Percentiles rank a stretch among this genome's conserved stretches.
Evolutionary conservation across 1,140 invertebrate species (phyloP).

Genomic region (Thaumatotibia leucotreta): DNA sequence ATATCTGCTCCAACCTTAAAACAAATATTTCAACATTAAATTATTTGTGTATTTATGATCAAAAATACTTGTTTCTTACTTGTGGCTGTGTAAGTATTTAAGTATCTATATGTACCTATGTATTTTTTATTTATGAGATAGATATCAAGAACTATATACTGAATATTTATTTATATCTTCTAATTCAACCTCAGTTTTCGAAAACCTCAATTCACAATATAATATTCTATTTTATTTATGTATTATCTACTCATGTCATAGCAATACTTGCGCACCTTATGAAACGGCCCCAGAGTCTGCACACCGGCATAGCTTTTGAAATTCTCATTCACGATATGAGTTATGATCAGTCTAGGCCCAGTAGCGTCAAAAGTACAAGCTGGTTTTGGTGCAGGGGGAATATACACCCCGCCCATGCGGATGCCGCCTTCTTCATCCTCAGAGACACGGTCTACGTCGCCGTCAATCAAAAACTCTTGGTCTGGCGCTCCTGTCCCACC

Average conservation of each 20-base stretch:
- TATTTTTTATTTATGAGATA: too few species aligned
- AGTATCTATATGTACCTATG: too few species aligned
- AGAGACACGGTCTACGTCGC: constrained; percentile 67
- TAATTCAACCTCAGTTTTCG: too few species aligned
- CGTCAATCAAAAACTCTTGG: constrained; percentile 30
- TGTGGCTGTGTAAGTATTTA: too few species aligned
- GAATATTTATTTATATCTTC: too few species aligned
- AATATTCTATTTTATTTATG: too few species aligned
- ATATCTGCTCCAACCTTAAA: too few species aligned
- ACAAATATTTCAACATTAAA: too few species aligned
- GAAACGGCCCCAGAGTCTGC: constrained; percentile 88
- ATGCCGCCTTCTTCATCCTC: constrained; percentile 81
- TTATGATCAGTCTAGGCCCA: constrained; percentile 92
- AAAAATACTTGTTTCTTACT: too few species aligned
- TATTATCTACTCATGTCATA: background rate
- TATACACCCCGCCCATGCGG: constrained; percentile 88
- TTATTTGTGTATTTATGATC: too few species aligned
- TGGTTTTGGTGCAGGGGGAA: constrained; percentile 88
- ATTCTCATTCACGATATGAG: constrained; percentile 93
- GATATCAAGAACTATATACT: too few species aligned
- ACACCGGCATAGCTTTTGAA: constrained; percentile 98
- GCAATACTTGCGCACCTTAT: constrained; percentile 79
- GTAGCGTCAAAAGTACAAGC: constrained; percentile 82
- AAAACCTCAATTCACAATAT: too few species aligned
- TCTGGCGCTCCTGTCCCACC: constrained; percentile 24